Percentiles rank a stretch among this genome's conserved stretches.
These are phyloP conservation scores for Cecidostiba fungosa DNA, from an alignment of 2,888 invertebrate genomes.

Conservation along the genomic window DNA sequence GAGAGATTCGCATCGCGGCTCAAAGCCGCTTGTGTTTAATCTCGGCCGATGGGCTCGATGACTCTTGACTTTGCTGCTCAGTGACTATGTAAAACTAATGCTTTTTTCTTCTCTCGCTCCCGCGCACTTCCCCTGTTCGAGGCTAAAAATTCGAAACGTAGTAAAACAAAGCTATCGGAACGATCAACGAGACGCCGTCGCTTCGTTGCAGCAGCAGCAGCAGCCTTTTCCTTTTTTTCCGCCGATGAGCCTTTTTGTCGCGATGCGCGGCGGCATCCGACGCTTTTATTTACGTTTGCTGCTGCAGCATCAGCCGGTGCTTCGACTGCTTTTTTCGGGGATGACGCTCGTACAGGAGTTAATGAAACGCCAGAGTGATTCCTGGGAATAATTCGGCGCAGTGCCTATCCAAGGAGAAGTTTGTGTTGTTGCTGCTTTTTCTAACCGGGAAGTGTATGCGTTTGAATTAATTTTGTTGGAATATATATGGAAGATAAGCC, in stretches of 20 bases:
- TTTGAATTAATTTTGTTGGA: background rate
- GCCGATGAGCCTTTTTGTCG: background rate
- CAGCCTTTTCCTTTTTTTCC: constrained; percentile 5
- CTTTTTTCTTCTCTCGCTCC: constrained; percentile 22
- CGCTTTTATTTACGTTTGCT: constrained; percentile 13
- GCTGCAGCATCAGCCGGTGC: background rate
- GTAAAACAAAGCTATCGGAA: constrained; percentile 51
- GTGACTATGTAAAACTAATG: constrained; percentile 47
- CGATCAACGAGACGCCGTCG: constrained; percentile 29
- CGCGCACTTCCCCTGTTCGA: background rate
- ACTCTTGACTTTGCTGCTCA: constrained; percentile 24
- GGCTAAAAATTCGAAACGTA: constrained; percentile 30
- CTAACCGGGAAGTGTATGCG: no score
- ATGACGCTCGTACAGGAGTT: background rate
- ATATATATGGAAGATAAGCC: background rate
- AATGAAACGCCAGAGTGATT: background rate
- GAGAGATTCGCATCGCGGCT: constrained; percentile 45
- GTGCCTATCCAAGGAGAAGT: no score
- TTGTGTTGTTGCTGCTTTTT: no score
- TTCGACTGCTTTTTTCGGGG: background rate
- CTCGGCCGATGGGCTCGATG: constrained; percentile 50
- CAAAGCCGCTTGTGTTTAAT: constrained; percentile 47
- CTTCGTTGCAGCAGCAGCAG: no score
- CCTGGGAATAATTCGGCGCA: background rate
- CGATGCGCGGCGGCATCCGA: background rate